A percentile compares a stretch with the other conserved stretches of the same genome.
Evolutionary conservation across 2,113 vertebrate species (phyloP).

Genomic region (Mesocricetus auratus): DNA sequence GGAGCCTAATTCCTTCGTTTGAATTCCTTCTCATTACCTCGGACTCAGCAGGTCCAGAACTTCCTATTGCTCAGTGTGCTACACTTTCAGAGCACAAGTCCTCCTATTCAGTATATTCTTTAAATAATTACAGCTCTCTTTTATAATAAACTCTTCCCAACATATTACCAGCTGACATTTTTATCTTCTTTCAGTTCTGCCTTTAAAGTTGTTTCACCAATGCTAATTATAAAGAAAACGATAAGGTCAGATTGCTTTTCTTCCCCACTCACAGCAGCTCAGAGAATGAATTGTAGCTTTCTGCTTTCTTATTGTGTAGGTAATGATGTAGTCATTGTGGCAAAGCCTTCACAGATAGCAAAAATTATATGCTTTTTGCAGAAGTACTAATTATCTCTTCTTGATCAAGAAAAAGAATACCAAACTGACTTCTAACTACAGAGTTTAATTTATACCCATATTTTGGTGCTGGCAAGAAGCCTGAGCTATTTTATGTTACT

Average conservation of each 20-base stretch:
- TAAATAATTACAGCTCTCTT: slow-evolving; percentile 79
- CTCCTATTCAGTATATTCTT: slow-evolving; percentile 54
- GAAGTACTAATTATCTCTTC: slow-evolving; percentile 84
- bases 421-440: slow-evolving; percentile 72
- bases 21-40: background rate
- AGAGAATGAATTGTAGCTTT: slow-evolving; percentile 82
- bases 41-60: background rate
- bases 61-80: background rate
- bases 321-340: slow-evolving; percentile 84
- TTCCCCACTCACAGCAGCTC: slow-evolving; percentile 60
- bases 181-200: slow-evolving; percentile 76
- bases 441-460: slow-evolving; percentile 77
- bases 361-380: slow-evolving; percentile 83
- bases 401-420: slow-evolving; percentile 74
- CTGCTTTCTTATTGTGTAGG: slow-evolving; percentile 80
- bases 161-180: slow-evolving; percentile 71
- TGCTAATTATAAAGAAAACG: slow-evolving; percentile 74
- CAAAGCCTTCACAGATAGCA: slow-evolving; percentile 85
- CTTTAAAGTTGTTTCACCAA: slow-evolving; percentile 79
- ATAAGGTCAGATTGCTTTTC: slow-evolving; percentile 82
- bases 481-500: slow-evolving; percentile 78
- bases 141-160: slow-evolving; percentile 73
- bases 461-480: slow-evolving; percentile 71
- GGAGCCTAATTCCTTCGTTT: background rate
- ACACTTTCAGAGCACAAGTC: slow-evolving; percentile 35